These are phyloP conservation scores for Azorinus chamasolen DNA, from an alignment of 2,888 invertebrate species.

Conservation along the genomic window DNA sequence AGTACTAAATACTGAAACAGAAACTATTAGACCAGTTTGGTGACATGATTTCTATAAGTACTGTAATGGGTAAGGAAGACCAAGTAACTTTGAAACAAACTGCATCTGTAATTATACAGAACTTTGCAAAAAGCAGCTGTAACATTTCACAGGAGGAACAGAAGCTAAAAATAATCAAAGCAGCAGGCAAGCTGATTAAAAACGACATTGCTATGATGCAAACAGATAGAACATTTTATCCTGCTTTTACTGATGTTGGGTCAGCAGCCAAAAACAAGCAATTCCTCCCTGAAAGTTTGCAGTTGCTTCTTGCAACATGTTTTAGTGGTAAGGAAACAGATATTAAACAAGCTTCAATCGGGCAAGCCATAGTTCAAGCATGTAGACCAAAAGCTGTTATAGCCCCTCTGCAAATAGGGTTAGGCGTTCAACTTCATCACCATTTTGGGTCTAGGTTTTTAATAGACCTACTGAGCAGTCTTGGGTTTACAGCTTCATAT, in stretches of 20 bases:
- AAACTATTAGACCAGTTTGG: slow-evolving; percentile 61
- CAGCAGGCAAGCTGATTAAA: slow-evolving; percentile 68
- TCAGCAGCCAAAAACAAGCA: slow-evolving; percentile 9
- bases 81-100: slow-evolving; percentile 55
- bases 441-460: slow-evolving; percentile 65
- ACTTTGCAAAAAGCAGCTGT: slow-evolving; percentile 33
- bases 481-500: slow-evolving; percentile 67
- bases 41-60: slow-evolving; percentile 47
- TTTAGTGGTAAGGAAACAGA: slow-evolving; percentile 37
- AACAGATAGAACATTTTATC: slow-evolving; percentile 22
- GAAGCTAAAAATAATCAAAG: slow-evolving; percentile 50
- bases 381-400: slow-evolving; percentile 56
- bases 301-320: slow-evolving; percentile 22
- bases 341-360: slow-evolving; percentile 61
- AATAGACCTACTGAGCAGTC: slow-evolving; percentile 63
- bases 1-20: slow-evolving; percentile 52
- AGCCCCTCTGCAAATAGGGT: slow-evolving; percentile 66
- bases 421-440: slow-evolving; percentile 69
- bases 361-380: slow-evolving; percentile 70
- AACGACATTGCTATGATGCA: slow-evolving; percentile 59
- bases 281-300: slow-evolving; percentile 20
- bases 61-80: slow-evolving; percentile 47
- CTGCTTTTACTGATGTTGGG: slow-evolving; percentile 12
- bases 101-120: slow-evolving; percentile 43
- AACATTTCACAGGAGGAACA: slow-evolving; percentile 22